Evolutionary conservation across 2,113 vertebrate species (phyloP).

Genomic region (Tragelaphus strepsiceros): DNA sequence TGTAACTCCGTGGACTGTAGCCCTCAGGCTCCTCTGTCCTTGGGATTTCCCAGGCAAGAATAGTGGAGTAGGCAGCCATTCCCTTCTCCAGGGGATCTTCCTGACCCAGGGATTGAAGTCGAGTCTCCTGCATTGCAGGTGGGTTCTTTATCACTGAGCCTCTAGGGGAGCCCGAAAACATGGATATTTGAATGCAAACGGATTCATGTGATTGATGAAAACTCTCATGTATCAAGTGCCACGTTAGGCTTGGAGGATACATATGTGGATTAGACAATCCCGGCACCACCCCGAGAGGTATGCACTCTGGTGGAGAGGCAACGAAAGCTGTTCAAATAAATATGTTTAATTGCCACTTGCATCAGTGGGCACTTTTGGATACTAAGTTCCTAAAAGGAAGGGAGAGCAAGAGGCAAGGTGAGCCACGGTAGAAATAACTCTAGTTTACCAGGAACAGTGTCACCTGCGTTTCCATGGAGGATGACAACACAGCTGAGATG

Average conservation of each 20-base stretch:
- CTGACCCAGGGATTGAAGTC: neutral
- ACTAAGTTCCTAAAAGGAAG: neutral
- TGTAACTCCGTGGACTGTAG: neutral
- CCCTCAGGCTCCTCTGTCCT: neutral
- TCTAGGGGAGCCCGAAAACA: neutral
- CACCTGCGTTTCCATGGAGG: neutral
- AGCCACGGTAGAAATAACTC: accelerated
- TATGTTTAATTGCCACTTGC: neutral
- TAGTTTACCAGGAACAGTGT: neutral
- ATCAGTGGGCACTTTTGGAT: neutral
- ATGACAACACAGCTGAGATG: accelerated
- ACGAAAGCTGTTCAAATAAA: neutral
- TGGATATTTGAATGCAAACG: neutral
- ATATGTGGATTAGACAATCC: accelerated
- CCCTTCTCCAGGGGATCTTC: neutral
- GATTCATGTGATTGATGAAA: neutral
- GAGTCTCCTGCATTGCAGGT: neutral
- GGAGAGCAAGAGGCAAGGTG: neutral
- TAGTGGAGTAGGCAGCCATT: neutral
- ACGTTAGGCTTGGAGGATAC: no score
- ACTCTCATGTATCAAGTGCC: accelerated
- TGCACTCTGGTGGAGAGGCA: neutral
- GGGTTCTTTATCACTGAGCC: neutral
- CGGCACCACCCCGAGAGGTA: accelerated
- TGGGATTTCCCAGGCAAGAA: neutral